Evolutionary conservation across 2,113 vertebrate species (phyloP), one percentile per base, ranked within the genome.

Genomic region (Ibidorhyncha struthersii): DNA sequence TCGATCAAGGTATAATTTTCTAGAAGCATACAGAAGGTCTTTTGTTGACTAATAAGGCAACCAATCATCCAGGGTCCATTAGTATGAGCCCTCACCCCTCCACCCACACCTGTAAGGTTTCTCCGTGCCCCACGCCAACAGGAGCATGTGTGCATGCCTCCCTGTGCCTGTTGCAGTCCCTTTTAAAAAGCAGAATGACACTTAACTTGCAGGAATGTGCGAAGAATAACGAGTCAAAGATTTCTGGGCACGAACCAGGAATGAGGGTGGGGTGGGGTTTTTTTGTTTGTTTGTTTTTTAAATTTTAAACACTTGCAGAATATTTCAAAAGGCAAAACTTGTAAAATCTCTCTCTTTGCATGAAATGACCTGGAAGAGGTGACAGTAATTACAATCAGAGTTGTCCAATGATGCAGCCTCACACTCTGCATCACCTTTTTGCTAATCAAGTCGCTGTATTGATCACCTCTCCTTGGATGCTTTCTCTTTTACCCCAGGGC

Each of bases 391-490:
- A 90, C 61, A 72, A 76, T 29, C 20, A 84, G 76, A 76, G 77
- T 6, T 77, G 76, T 66, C 55, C 66, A 86, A 40, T 0, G 6
- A 43, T 61, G 55, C 62, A 63, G 65, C 77, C 70, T 82, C 50
- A 56, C 0, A 3, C 17, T 85, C 38, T 86, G 81, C 90, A 59
- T 93, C 65, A 69, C 41, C 43, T 36, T 72, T 53, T 79, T 89
- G 83, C 77, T 92, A 78, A 74, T 96, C 86, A 97, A 93, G 72
- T 65, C 9, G 1, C 47, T 83, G 76, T 93, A 96, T 96, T 76
- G 96, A 96, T 97, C 89, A 71, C 38, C n/a, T 79, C 41, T 91
- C 73, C 86, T 92, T 89, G 89, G 91, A 89, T 67, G 59, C 80
- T 50, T 70, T 96, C 77, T 50, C 50, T 89, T 43, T 59, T 18